These are phyloP conservation scores for Aythya baeri DNA, from an alignment of 2,113 vertebrate genomes.

Conservation along the genomic window DNA sequence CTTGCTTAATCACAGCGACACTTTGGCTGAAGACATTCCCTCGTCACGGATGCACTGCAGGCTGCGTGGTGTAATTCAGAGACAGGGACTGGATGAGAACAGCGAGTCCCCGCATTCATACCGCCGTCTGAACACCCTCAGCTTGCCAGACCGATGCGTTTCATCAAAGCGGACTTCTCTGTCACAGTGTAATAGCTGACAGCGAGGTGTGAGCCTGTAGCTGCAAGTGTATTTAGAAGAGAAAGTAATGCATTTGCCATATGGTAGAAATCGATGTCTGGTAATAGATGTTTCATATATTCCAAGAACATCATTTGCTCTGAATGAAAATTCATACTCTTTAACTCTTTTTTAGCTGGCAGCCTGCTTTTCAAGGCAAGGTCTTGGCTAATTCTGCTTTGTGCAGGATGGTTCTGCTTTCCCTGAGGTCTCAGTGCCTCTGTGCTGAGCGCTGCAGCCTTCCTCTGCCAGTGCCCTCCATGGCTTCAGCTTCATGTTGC, in stretches of 20 bases:
- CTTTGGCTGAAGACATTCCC: not conserved
- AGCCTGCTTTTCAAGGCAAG: not conserved
- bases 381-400: not conserved
- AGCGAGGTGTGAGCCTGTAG: not conserved
- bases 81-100: not conserved
- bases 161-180: conserved; percentile 13
- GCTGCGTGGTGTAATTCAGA: not conserved
- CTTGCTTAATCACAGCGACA: conserved; percentile 11
- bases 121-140: not conserved
- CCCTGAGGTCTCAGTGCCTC: not conserved
- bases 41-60: not conserved
- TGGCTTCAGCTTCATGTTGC: not conserved
- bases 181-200: not conserved
- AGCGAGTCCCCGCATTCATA: not conserved
- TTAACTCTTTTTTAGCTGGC: conserved; percentile 43
- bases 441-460: fast-evolving
- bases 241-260: conserved; percentile 29
- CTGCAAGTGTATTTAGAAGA: not conserved
- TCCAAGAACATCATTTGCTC: conserved; percentile 50
- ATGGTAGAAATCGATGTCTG: conserved; percentile 49
- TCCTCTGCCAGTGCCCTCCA: not conserved
- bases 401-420: not conserved
- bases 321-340: conserved; percentile 1
- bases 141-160: not conserved
- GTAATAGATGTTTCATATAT: conserved; percentile 47